Percentiles rank a stretch among this genome's conserved stretches.
phyloP scores from a whole-genome alignment of 2,888 invertebrate genomes.

The Xestia sexstrigata region DNA sequence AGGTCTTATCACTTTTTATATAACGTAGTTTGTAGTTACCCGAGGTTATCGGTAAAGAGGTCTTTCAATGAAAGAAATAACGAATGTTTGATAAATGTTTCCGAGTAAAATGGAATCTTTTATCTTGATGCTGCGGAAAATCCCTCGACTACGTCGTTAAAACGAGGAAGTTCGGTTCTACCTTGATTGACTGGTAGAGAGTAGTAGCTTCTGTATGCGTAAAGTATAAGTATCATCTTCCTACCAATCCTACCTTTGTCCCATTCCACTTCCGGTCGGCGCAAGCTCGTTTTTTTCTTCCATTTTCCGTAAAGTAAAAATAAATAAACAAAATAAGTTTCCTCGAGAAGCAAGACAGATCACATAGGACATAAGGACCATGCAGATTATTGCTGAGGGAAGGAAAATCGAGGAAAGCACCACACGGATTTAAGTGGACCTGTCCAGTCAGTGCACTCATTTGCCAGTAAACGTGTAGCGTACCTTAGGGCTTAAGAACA shows the following conservation, averaged over 20 bases:
- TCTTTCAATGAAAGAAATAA: slow-evolving; percentile 2
- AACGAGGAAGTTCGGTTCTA: too few relatives aligned
- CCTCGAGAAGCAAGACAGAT: background rate
- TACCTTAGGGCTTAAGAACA: background rate
- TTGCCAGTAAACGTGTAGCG: background rate
- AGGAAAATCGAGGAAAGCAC: background rate
- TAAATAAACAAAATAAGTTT: background rate
- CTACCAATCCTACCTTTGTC: too few relatives aligned
- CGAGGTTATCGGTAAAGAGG: slow-evolving; percentile 32
- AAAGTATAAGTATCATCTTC: too few relatives aligned
- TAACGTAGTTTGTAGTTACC: slow-evolving; percentile 12
- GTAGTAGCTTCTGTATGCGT: too few relatives aligned
- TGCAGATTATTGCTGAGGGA: background rate
- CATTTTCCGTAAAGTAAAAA: background rate
- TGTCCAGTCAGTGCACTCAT: too few relatives aligned
- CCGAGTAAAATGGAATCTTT: background rate
- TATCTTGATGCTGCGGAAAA: background rate
- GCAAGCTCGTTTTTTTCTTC: too few relatives aligned
- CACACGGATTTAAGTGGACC: background rate
- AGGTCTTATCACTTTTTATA: background rate
- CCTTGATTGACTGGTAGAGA: background rate
- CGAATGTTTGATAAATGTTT: slow-evolving; percentile 19
- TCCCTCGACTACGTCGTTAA: background rate
- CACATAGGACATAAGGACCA: background rate
- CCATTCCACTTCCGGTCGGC: too few relatives aligned